Conservation (phyloP, 2,888 invertebrate genomes). For the Glyphotaelius pellucidus region DNA sequence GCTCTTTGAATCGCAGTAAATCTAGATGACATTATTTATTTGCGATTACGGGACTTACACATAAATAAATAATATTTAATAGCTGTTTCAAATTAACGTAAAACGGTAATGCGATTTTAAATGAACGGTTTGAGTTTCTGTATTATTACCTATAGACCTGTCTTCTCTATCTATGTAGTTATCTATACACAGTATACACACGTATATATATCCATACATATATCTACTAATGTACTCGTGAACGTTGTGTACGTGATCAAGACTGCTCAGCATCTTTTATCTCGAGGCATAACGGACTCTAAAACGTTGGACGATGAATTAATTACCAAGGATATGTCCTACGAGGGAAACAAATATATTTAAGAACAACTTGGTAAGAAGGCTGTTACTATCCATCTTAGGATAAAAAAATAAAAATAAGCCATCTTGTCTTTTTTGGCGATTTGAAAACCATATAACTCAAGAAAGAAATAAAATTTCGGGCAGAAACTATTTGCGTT, state of each 20-base stretch:
- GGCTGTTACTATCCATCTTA: no score
- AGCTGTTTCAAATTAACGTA: neutral
- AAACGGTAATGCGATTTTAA: neutral
- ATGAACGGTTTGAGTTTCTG: conserved; percentile 4
- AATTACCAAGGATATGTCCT: neutral
- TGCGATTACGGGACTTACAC: no score
- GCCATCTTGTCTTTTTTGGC: no score
- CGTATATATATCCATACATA: neutral
- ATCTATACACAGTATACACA: neutral
- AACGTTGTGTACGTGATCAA: neutral
- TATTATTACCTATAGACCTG: neutral
- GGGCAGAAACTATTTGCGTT: no score
- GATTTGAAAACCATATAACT: no score
- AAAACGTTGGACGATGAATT: neutral
- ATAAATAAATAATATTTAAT: no score
- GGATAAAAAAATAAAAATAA: no score
- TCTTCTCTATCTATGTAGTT: neutral
- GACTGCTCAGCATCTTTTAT: conserved; percentile 17
- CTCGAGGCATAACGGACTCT: conserved; percentile 16
- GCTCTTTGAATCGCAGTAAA: no score
- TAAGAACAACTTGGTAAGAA: no score
- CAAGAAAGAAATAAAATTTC: no score
- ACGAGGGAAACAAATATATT: no score
- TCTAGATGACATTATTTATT: no score
- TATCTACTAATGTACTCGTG: neutral